These are phyloP conservation scores for Poeciliopsis presidionis DNA, from an alignment of 2,797 vertebrate species.

Conservation along the genomic window DNA sequence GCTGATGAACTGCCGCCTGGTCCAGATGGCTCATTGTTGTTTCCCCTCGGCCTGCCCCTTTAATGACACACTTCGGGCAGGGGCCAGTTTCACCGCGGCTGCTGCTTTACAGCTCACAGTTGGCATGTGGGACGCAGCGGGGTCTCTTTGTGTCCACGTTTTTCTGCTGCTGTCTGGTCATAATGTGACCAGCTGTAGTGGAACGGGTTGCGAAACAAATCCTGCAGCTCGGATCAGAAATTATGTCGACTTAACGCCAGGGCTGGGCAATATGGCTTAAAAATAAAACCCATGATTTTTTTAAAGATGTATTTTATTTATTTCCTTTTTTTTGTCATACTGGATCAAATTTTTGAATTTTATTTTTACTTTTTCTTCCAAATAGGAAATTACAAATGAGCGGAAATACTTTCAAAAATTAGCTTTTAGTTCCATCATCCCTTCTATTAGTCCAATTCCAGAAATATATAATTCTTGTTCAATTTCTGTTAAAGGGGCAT, in stretches of 20 bases:
- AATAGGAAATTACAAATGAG: no score
- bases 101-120: conserved; percentile 43
- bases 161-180: conserved; percentile 31
- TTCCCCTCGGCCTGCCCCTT: conserved; percentile 55
- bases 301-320: no score
- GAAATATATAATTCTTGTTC: no score
- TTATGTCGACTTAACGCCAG: background rate
- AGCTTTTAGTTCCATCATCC: no score
- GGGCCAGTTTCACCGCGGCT: conserved; percentile 42
- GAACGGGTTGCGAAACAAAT: conserved; percentile 20
- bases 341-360: no score
- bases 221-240: conserved; percentile 7
- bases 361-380: no score
- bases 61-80: conserved; percentile 65
- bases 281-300: no score
- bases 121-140: conserved; percentile 26
- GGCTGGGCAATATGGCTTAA: no score
- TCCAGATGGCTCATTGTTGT: conserved; percentile 76
- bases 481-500: no score
- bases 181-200: conserved; percentile 59
- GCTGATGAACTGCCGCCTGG: conserved; percentile 54
- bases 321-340: no score
- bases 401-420: no score
- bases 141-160: conserved; percentile 37
- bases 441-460: no score